phyloP scores from a whole-genome alignment of 2,888 invertebrate species.

The Drosophila borealis region DNA sequence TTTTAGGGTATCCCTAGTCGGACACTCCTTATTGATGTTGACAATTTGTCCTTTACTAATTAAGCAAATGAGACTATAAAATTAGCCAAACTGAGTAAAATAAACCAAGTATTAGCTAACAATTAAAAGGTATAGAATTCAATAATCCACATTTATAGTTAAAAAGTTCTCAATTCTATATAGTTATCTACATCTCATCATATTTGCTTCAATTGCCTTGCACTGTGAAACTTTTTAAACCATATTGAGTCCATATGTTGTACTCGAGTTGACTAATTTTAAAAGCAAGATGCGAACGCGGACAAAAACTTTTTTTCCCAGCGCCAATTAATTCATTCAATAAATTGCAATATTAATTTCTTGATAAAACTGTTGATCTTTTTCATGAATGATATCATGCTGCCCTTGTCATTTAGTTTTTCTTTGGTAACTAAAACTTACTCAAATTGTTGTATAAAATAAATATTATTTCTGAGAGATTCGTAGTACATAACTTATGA shows the following conservation, averaged over 20 bases:
- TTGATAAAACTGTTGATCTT: neutral
- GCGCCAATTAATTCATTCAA: conserved; percentile 38
- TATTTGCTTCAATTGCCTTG: neutral
- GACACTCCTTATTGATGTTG: too few species aligned
- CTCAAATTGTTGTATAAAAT: too few species aligned
- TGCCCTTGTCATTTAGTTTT: too few species aligned
- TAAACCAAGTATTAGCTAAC: too few species aligned
- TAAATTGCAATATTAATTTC: conserved; percentile 12
- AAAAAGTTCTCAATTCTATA: neutral
- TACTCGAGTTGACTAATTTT: neutral
- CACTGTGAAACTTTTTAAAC: conserved; percentile 8
- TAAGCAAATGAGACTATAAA: too few species aligned
- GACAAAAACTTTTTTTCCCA: conserved; percentile 4
- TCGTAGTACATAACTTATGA: too few species aligned
- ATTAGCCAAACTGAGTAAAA: too few species aligned
- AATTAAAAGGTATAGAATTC: neutral
- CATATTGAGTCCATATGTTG: conserved; percentile 25
- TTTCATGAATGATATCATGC: too few species aligned
- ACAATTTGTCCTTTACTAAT: too few species aligned
- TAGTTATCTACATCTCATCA: neutral
- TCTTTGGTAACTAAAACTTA: too few species aligned
- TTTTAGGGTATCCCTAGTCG: too few species aligned
- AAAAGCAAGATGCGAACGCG: conserved; percentile 17
- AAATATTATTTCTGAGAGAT: too few species aligned
- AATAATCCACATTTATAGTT: neutral